Evolutionary conservation across 2,888 invertebrate species (phyloP), one percentile per base, ranked within the genome.

Genomic region (Helobdella robusta): DNA sequence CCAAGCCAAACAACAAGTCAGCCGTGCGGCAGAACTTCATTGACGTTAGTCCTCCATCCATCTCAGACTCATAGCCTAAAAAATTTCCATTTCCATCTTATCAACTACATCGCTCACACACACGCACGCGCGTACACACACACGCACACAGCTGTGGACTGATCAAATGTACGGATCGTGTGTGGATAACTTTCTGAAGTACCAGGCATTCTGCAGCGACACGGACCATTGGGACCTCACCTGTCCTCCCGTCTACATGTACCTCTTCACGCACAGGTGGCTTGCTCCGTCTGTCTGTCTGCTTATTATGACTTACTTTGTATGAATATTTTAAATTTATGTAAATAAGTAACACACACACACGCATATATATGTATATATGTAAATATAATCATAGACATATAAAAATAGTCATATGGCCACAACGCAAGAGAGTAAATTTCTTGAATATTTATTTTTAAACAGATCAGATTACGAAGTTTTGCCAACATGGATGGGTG

Each of bases 401-500:
- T n/a, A n/a, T n/a, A n/a, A n/a, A n/a, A n/a, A n/a, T n/a, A n/a
- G n/a, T n/a, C n/a, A n/a, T n/a, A n/a, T n/a, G n/a, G n/a, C n/a
- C n/a, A n/a, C n/a, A n/a, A n/a, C n/a, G n/a, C n/a, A n/a, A n/a
- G n/a, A n/a, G n/a, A n/a, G n/a, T n/a, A n/a, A n/a, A n/a, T n/a
- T n/a, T n/a, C n/a, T n/a, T n/a, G n/a, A n/a, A n/a, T n/a, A n/a
- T n/a, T n/a, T n/a, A n/a, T n/a, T n/a, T n/a, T n/a, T n/a, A n/a
- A n/a, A n/a, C n/a, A n/a, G n/a, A n/a, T 78, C 78, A 0, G 74
- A 74, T 68, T 75, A 74, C 54, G 76, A 77, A 65, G 73, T 73
- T 50, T 68, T 75, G 4, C 77, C 78, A 5, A 66, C 70, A 11
- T 79, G 78, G 76, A 71, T 78, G 81, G 82, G 82, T 73, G 73